phyloP scores from a whole-genome alignment of 2,113 vertebrate genomes.

The Otus sunia region DNA sequence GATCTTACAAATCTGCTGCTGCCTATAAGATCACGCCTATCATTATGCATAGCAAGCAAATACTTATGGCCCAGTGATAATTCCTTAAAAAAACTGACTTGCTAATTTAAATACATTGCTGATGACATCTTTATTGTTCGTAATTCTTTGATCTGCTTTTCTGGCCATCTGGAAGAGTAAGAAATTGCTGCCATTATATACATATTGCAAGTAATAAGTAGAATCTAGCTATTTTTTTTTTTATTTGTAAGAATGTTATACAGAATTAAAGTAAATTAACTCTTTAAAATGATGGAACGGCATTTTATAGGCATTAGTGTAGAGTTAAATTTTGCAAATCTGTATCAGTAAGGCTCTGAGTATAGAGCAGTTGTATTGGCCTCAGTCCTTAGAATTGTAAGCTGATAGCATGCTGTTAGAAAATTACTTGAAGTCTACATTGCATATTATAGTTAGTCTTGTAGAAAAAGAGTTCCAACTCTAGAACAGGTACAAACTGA shows the following conservation, averaged over 20 bases:
- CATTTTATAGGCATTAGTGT: background rate
- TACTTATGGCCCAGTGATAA: background rate
- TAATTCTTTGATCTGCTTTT: background rate
- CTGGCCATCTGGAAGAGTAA: background rate
- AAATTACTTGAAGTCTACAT: background rate
- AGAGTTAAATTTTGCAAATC: background rate
- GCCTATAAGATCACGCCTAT: background rate
- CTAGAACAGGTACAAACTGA: background rate
- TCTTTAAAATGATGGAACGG: background rate
- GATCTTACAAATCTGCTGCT: background rate
- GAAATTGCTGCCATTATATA: background rate
- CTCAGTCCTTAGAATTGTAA: background rate
- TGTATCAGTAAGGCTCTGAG: background rate
- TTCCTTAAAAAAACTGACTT: background rate
- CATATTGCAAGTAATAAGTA: background rate
- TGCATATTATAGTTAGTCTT: background rate
- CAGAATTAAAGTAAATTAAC: background rate
- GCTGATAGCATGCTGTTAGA: background rate
- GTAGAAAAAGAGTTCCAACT: background rate
- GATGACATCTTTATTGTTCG: background rate
- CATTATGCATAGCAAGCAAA: background rate
- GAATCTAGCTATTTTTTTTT: background rate
- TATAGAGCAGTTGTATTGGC: background rate
- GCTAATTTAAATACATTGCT: background rate
- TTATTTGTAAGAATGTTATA: background rate